Conservation (phyloP, 2,888 invertebrate genomes). For the Drosophila mulleri region DNA sequence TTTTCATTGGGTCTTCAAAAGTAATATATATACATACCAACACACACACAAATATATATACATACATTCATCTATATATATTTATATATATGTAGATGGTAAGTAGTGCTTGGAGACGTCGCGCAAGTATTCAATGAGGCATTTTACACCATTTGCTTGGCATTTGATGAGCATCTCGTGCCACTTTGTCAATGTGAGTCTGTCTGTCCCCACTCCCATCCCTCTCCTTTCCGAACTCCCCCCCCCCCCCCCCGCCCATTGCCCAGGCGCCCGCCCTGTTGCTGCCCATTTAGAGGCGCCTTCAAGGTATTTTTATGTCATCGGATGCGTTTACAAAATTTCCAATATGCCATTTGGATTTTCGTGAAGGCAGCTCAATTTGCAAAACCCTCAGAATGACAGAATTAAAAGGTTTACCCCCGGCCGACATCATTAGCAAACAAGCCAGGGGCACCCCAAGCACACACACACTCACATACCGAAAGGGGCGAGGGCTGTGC, state of each 20-base stretch:
- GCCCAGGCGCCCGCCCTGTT: constrained; percentile 59
- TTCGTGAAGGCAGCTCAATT: constrained; percentile 53
- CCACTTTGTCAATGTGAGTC: constrained; percentile 44
- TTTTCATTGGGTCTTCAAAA: constrained; percentile 19
- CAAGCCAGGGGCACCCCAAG: neutral
- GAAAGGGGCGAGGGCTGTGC: neutral
- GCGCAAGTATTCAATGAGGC: constrained; percentile 73
- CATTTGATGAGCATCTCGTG: constrained; percentile 72
- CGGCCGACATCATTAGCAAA: constrained; percentile 21
- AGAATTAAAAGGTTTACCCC: constrained; percentile 42
- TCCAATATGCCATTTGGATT: constrained; percentile 71
- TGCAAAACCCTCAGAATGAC: constrained; percentile 25
- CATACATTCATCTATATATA: constrained; percentile 7
- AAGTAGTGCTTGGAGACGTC: constrained; percentile 60
- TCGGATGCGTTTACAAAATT: constrained; percentile 70
- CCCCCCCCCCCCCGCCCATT: neutral
- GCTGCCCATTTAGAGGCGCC: constrained; percentile 57
- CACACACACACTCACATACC: neutral
- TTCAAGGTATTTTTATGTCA: constrained; percentile 67
- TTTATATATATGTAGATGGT: constrained; percentile 30
- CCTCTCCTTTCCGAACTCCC: too few relatives aligned
- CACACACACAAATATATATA: constrained; percentile 2
- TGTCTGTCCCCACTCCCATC: neutral
- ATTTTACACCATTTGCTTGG: constrained; percentile 77
- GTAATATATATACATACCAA: neutral